phyloP scores from a whole-genome alignment of 2,888 invertebrate genomes.

The Tachina grossa region DNA sequence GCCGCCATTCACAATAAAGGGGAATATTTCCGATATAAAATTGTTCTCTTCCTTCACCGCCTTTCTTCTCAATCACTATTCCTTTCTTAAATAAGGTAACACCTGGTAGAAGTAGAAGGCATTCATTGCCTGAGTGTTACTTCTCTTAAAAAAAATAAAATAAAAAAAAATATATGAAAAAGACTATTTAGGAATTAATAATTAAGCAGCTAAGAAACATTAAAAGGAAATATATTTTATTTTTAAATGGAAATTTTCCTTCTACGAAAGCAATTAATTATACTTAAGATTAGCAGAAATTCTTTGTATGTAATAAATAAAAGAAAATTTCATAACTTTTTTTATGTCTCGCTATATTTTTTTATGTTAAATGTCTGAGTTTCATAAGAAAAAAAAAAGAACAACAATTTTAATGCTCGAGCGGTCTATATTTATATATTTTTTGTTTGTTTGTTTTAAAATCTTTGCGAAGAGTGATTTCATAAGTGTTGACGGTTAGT shows the following conservation, averaged over 20 bases:
- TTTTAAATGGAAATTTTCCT: constrained; percentile 4
- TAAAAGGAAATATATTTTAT: too few species aligned
- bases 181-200: too few species aligned
- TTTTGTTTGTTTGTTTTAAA: constrained; percentile 9
- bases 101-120: too few species aligned
- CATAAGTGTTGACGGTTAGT: constrained; percentile 9
- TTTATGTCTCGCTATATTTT: not conserved
- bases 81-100: too few species aligned
- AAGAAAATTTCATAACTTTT: constrained; percentile 15
- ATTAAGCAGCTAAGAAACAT: too few species aligned
- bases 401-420: constrained; percentile 4
- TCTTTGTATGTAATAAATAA: constrained; percentile 13
- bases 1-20: too few species aligned
- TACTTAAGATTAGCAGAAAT: constrained; percentile 9
- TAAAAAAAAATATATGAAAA: too few species aligned
- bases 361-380: constrained; percentile 5
- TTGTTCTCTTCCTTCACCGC: too few species aligned
- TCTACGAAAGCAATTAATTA: constrained; percentile 1
- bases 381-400: constrained; percentile 8
- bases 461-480: constrained; percentile 36
- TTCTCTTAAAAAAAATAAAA: too few species aligned
- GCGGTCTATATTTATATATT: constrained; percentile 6
- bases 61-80: too few species aligned
- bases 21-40: too few species aligned
- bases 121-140: too few species aligned